Evolutionary conservation across 2,113 vertebrate species (phyloP).

Genomic region (Xiphias gladius): DNA sequence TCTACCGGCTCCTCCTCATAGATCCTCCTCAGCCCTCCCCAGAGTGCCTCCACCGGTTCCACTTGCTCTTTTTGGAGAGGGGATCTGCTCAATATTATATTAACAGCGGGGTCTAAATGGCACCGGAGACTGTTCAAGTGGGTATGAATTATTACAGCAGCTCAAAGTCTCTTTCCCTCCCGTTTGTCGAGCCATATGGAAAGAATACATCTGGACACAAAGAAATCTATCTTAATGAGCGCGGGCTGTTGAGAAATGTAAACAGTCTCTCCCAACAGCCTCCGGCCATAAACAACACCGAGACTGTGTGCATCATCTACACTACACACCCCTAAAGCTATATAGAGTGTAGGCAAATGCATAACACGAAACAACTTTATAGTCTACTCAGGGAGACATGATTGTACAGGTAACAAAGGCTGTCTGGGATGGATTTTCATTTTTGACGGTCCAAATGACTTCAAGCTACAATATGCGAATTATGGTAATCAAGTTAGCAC

Average conservation of each 20-base stretch:
- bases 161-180: constrained; percentile 10
- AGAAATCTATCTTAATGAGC: constrained; percentile 48
- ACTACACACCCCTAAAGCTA: constrained; percentile 8
- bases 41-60: neutral
- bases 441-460: too few relatives aligned
- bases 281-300: constrained; percentile 16
- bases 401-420: too few relatives aligned
- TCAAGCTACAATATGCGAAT: too few relatives aligned
- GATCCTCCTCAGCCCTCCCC: constrained; percentile 33
- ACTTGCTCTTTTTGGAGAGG: neutral
- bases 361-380: neutral
- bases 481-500: too few relatives aligned
- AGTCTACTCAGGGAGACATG: too few relatives aligned
- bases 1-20: constrained; percentile 30
- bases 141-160: constrained; percentile 44
- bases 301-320: neutral
- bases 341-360: neutral
- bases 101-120: constrained; percentile 38
- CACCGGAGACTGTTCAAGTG: constrained; percentile 19
- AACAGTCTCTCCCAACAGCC: constrained; percentile 32
- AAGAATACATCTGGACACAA: constrained; percentile 26
- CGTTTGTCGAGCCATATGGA: constrained; percentile 7
- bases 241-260: constrained; percentile 34
- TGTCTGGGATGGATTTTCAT: too few relatives aligned
- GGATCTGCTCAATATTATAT: constrained; percentile 20